A percentile compares a stretch with the other conserved stretches of the same genome.
phyloP scores from a whole-genome alignment of 2,888 invertebrate species.

The Reticulitermes lucifugus region DNA sequence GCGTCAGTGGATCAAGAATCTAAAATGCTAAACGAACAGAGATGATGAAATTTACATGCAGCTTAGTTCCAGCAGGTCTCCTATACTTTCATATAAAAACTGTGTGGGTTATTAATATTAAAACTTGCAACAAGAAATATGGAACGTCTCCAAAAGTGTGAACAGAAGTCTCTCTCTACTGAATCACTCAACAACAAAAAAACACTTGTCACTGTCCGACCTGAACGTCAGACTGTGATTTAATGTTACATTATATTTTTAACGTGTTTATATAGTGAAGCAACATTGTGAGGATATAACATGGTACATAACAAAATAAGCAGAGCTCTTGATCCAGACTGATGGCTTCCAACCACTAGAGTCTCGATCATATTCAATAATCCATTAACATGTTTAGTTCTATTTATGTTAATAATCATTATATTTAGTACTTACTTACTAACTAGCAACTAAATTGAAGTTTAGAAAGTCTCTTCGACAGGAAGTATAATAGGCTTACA shows the following conservation, averaged over 20 bases:
- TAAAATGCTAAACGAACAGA: too few relatives aligned
- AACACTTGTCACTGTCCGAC: not conserved
- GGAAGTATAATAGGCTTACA: not conserved
- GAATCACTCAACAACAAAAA: not conserved
- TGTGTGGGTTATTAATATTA: not conserved
- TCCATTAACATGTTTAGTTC: not conserved
- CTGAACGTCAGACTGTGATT: not conserved
- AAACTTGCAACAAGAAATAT: not conserved
- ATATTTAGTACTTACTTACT: not conserved
- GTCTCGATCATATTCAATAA: not conserved
- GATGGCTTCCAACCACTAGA: constrained; percentile 33
- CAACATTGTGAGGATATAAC: not conserved
- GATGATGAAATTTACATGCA: not conserved
- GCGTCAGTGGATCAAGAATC: not conserved
- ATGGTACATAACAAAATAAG: not conserved
- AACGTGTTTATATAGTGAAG: not conserved
- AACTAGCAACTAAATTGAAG: not conserved
- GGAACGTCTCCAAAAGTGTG: not conserved
- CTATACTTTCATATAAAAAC: constrained; percentile 1
- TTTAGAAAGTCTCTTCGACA: not conserved
- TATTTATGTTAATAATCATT: not conserved
- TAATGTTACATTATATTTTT: not conserved
- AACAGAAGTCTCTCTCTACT: not conserved
- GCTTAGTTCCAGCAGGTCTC: not conserved
- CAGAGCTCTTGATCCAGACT: not conserved